A percentile compares a stretch with the other conserved stretches of the same genome.
phyloP scores from a whole-genome alignment of 2,888 invertebrate species.

The Eurois occulta region DNA sequence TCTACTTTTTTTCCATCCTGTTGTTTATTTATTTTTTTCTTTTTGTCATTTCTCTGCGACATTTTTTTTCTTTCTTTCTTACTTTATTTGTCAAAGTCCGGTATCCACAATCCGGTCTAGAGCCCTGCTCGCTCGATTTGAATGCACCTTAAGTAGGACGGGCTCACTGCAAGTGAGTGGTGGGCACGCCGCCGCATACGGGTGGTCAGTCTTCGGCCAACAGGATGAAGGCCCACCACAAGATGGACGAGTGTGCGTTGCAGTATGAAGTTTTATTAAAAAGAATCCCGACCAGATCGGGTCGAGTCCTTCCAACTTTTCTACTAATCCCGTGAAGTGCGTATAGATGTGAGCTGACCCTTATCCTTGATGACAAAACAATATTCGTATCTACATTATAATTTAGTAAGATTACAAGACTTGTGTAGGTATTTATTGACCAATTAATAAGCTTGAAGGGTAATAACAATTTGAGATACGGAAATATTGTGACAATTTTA shows the following conservation, averaged over 20 bases:
- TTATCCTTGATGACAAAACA: conserved; percentile 46
- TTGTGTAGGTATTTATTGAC: conserved; percentile 28
- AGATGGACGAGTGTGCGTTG: background rate
- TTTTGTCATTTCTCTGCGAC: too few relatives aligned
- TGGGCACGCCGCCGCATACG: background rate
- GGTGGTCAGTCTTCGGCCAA: background rate
- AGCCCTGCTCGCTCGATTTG: too few relatives aligned
- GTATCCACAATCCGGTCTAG: too few relatives aligned
- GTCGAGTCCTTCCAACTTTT: background rate
- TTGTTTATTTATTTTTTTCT: too few relatives aligned
- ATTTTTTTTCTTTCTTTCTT: too few relatives aligned
- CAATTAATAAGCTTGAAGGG: conserved; percentile 45
- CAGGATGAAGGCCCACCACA: background rate
- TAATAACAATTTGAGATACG: conserved; percentile 22
- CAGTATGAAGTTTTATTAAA: background rate
- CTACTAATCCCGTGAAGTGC: background rate
- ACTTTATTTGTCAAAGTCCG: too few relatives aligned
- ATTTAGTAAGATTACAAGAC: conserved; percentile 47
- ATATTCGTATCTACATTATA: conserved; percentile 53
- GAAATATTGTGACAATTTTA: conserved; percentile 41
- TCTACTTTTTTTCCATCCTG: too few relatives aligned
- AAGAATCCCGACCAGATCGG: background rate
- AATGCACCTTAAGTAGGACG: background rate
- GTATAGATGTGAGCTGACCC: background rate
- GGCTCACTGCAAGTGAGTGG: background rate